Evolutionary conservation across 2,888 invertebrate species (phyloP).

Genomic region (Dioctria linearis): DNA sequence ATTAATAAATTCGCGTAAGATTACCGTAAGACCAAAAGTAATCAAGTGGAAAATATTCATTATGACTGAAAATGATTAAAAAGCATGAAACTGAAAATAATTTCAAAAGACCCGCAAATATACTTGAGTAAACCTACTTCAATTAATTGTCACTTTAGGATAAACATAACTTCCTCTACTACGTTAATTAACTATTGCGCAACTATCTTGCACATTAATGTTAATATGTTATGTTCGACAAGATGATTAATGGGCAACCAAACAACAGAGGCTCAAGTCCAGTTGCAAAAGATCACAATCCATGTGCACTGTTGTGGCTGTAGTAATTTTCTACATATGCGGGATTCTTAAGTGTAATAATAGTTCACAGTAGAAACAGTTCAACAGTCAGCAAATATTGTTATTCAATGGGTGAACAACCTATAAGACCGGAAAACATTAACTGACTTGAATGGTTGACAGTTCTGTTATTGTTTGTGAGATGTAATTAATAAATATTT

Average conservation of each 20-base stretch:
- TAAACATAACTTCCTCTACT: background rate
- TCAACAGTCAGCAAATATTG: background rate
- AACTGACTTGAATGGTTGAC: too few relatives aligned
- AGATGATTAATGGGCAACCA: background rate
- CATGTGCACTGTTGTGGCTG: background rate
- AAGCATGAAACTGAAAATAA: background rate
- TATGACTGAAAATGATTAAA: too few relatives aligned
- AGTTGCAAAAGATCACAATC: background rate
- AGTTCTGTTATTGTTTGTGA: too few relatives aligned
- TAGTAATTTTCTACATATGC: background rate
- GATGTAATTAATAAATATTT: too few relatives aligned
- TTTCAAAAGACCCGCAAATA: background rate
- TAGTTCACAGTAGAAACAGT: background rate
- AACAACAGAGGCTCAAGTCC: background rate
- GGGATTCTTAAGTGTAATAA: background rate
- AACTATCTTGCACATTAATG: background rate
- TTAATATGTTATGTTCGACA: background rate
- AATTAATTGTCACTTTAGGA: background rate
- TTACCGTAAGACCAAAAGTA: too few relatives aligned
- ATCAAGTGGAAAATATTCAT: too few relatives aligned
- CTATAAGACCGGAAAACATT: background rate
- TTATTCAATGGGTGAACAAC: background rate
- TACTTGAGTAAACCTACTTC: background rate
- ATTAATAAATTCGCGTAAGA: too few relatives aligned
- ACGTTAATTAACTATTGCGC: constrained; percentile 6